phyloP scores from a whole-genome alignment of 1,140 invertebrate species.

The Danaus melanippus region DNA sequence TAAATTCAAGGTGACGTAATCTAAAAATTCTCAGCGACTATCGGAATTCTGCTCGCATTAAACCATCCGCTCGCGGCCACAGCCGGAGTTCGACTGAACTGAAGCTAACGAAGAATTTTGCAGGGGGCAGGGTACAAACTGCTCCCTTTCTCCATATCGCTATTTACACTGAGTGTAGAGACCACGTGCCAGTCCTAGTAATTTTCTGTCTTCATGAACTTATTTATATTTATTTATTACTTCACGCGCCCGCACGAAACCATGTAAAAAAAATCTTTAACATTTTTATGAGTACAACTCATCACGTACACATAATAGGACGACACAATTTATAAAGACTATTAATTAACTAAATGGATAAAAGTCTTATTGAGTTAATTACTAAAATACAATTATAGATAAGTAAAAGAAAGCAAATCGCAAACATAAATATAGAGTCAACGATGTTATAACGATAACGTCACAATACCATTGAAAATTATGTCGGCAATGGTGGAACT shows the following conservation, averaged over 20 bases:
- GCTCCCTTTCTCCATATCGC: conserved; percentile 52
- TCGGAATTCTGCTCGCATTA: not conserved
- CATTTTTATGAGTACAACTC: too few relatives aligned
- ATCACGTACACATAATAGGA: too few relatives aligned
- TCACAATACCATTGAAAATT: conserved; percentile 36
- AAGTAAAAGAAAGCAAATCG: too few relatives aligned
- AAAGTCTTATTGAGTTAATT: too few relatives aligned
- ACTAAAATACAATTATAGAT: too few relatives aligned
- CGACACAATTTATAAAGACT: too few relatives aligned
- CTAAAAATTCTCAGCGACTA: conserved; percentile 33
- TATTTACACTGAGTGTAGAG: conserved; percentile 36
- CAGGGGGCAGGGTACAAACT: conserved; percentile 46
- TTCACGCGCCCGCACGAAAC: not conserved
- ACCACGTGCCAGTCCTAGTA: conserved; percentile 59
- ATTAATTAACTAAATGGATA: too few relatives aligned
- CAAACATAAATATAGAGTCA: too few relatives aligned
- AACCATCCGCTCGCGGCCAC: conserved; percentile 30
- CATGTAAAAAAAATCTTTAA: too few relatives aligned
- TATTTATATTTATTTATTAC: conserved; percentile 45
- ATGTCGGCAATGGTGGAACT: conserved; percentile 25
- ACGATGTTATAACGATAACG: conserved; percentile 40
- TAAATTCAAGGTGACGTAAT: conserved; percentile 57
- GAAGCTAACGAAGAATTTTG: conserved; percentile 34
- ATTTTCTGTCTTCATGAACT: conserved; percentile 50
- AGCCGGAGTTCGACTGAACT: conserved; percentile 52